These are phyloP conservation scores for Ariopsis seemanni DNA, from an alignment of 2,113 vertebrate species.

Conservation along the genomic window DNA sequence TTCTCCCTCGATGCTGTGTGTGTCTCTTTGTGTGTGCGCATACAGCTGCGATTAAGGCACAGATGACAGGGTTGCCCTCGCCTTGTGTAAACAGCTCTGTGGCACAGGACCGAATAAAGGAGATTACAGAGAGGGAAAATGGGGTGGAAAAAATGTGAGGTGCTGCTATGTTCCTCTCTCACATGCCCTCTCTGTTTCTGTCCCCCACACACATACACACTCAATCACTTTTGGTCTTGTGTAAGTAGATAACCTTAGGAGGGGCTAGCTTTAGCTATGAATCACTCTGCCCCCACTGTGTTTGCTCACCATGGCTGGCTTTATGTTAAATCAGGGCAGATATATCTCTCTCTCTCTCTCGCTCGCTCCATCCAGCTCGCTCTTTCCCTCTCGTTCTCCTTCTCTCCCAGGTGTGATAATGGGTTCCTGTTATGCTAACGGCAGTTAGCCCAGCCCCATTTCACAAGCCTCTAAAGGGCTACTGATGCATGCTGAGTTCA, in stretches of 20 bases:
- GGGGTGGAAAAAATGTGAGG: conserved; percentile 41
- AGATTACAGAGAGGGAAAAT: conserved; percentile 41
- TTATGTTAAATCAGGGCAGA: conserved; percentile 41
- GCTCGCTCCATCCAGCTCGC: background rate
- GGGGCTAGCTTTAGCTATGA: conserved; percentile 27
- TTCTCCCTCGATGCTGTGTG: conserved; percentile 23
- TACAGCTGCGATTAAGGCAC: conserved; percentile 41
- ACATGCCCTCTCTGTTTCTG: background rate
- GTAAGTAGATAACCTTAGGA: conserved; percentile 48
- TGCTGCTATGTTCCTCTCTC: conserved; percentile 26
- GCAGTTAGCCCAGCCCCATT: conserved; percentile 41
- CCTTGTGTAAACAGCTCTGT: conserved; percentile 51
- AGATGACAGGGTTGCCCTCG: conserved; percentile 51
- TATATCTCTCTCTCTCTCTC: conserved; percentile 13
- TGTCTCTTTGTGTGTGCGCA: conserved; percentile 1
- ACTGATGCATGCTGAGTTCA: conserved; percentile 40
- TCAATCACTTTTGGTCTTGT: conserved; percentile 27
- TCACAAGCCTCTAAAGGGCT: conserved; percentile 33
- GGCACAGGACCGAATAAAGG: conserved; percentile 51
- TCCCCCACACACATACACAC: conserved; percentile 21
- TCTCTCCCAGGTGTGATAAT: conserved; percentile 41
- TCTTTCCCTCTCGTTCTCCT: background rate
- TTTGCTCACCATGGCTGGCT: conserved; percentile 38
- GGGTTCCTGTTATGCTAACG: conserved; percentile 31
- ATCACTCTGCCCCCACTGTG: conserved; percentile 37